phyloP scores from a whole-genome alignment of 2,888 invertebrate species.

The Octodonta nipae region DNA sequence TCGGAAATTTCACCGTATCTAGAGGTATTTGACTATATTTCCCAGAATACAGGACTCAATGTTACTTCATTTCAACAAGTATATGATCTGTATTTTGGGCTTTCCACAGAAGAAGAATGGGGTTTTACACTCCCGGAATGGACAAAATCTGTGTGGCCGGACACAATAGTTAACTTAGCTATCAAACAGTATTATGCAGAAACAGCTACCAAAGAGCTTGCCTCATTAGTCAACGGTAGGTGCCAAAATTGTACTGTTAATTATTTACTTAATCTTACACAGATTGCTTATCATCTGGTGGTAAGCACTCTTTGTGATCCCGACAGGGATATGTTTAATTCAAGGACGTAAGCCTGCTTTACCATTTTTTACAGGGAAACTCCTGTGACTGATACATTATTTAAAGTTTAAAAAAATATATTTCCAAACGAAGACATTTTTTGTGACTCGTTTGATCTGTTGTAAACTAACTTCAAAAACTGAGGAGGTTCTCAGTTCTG shows the following conservation, averaged over 20 bases:
- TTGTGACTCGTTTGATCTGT: too few relatives aligned
- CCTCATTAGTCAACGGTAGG: background rate
- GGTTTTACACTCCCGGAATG: constrained; percentile 33
- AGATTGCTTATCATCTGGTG: too few relatives aligned
- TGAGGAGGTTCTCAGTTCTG: too few relatives aligned
- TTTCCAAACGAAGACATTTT: too few relatives aligned
- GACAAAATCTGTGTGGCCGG: constrained; percentile 29
- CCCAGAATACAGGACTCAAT: constrained; percentile 37
- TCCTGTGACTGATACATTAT: too few relatives aligned
- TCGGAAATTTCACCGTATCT: constrained; percentile 33
- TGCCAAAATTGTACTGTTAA: background rate
- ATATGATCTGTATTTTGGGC: constrained; percentile 46
- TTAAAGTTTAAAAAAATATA: too few relatives aligned
- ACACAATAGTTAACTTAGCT: constrained; percentile 25
- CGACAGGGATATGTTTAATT: too few relatives aligned
- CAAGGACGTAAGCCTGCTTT: too few relatives aligned
- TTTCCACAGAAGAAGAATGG: constrained; percentile 44
- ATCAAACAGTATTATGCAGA: constrained; percentile 18
- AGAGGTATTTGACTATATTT: constrained; percentile 38
- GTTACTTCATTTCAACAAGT: constrained; percentile 43
- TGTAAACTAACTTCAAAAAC: too few relatives aligned
- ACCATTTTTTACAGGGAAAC: too few relatives aligned
- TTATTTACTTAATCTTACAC: too few relatives aligned
- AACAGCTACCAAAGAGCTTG: constrained; percentile 25
- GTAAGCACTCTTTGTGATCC: too few relatives aligned